Conservation (phyloP, 2,113 vertebrate species). For the Datnioides undecimradiatus region DNA sequence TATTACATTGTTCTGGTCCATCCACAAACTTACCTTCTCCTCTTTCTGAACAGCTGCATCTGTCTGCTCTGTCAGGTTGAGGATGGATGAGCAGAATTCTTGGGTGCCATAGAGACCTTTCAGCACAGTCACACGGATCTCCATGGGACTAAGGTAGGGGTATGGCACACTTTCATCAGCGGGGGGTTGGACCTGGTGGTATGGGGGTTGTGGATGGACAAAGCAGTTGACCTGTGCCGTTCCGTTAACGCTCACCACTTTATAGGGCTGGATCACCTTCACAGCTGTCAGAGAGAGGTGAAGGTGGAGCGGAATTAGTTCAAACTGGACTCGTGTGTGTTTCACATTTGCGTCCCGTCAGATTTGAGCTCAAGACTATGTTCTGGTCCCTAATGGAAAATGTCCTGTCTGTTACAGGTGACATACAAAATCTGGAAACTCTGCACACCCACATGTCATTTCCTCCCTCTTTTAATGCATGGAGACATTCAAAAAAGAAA, state of each 20-base stretch:
- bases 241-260: conserved; percentile 49
- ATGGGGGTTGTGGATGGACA: not conserved
- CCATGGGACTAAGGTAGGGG: conserved; percentile 5
- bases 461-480: not conserved
- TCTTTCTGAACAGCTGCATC: not conserved
- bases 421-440: not conserved
- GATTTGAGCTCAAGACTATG: too few species aligned
- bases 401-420: not conserved
- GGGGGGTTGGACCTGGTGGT: not conserved
- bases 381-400: not conserved
- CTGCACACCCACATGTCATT: not conserved
- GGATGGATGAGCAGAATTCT: conserved; percentile 56
- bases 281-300: conserved; percentile 47
- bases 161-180: accelerated
- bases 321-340: not conserved
- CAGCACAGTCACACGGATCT: conserved; percentile 68
- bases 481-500: not conserved
- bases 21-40: conserved; percentile 7
- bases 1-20: too few species aligned
- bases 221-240: conserved; percentile 63
- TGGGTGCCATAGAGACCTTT: conserved; percentile 58
- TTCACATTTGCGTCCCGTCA: not conserved
- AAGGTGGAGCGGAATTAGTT: not conserved
- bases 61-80: conserved; percentile 22
- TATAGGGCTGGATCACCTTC: conserved; percentile 74